These are phyloP conservation scores for Teleopsis dalmanni DNA, from an alignment of 1,140 invertebrate genomes.

Conservation along the genomic window DNA sequence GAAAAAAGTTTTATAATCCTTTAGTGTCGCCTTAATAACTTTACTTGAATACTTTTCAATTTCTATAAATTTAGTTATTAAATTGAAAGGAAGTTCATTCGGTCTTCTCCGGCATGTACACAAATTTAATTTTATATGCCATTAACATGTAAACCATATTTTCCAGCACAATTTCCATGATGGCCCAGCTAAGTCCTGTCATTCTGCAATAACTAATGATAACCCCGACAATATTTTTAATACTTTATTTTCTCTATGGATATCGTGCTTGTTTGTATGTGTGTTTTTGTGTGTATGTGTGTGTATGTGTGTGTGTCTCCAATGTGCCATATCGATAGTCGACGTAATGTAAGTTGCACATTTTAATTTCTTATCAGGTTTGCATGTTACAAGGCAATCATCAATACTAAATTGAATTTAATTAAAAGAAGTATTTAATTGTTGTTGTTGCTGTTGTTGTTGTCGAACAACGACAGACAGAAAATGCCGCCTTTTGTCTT, in stretches of 20 bases:
- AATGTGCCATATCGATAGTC: background rate
- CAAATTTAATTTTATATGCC: background rate
- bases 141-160: conserved; percentile 9
- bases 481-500: too few species aligned
- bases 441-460: too few species aligned
- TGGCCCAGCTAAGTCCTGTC: background rate
- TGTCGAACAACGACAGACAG: too few species aligned
- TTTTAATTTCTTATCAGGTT: conserved; percentile 10
- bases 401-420: conserved; percentile 39
- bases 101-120: background rate
- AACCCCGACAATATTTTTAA: too few species aligned
- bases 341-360: background rate
- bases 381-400: conserved; percentile 41
- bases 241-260: too few species aligned
- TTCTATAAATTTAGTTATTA: conserved; percentile 41
- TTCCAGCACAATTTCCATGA: background rate
- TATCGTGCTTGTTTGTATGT: too few species aligned
- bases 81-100: conserved; percentile 16
- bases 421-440: conserved; percentile 30
- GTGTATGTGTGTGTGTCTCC: background rate
- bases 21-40: too few species aligned
- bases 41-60: conserved; percentile 34
- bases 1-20: too few species aligned
- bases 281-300: background rate
- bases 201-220: too few species aligned